phyloP scores from a whole-genome alignment of 2,113 vertebrate species.

The Nansenia antarctica region DNA sequence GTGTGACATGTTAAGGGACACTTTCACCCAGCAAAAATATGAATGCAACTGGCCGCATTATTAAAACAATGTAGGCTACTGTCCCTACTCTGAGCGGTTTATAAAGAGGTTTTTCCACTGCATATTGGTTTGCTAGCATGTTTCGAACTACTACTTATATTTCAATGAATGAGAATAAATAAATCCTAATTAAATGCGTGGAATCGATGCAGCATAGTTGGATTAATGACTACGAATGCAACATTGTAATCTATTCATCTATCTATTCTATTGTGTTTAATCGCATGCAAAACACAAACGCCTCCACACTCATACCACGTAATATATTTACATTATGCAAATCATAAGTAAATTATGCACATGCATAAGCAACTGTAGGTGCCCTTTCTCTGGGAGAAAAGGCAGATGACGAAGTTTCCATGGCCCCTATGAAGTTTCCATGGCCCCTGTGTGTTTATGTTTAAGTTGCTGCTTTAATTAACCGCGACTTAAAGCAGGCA shows the following conservation, averaged over 20 bases:
- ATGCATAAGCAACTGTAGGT: neutral
- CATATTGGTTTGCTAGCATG: neutral
- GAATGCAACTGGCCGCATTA: too few species aligned
- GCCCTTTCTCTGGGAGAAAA: neutral
- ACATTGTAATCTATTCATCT: too few species aligned
- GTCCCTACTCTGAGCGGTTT: neutral
- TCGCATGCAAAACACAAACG: too few species aligned
- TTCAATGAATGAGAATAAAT: neutral
- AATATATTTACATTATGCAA: neutral
- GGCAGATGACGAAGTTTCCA: neutral
- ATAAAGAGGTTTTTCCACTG: neutral
- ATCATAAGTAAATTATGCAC: neutral
- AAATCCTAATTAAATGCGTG: neutral
- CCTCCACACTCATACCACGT: neutral
- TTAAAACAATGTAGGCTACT: neutral
- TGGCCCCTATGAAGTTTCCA: neutral
- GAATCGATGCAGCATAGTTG: neutral
- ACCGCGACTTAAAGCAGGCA: constrained; percentile 37
- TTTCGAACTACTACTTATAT: too few species aligned
- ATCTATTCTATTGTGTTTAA: too few species aligned
- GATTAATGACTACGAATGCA: too few species aligned
- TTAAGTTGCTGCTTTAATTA: constrained; percentile 49
- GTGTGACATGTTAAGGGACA: neutral
- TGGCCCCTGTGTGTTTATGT: constrained; percentile 11
- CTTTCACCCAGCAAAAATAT: neutral